A percentile compares a stretch with the other conserved stretches of the same genome.
Evolutionary conservation across 2,888 invertebrate genomes (phyloP).

Genomic region (Harpalus rufipes): DNA sequence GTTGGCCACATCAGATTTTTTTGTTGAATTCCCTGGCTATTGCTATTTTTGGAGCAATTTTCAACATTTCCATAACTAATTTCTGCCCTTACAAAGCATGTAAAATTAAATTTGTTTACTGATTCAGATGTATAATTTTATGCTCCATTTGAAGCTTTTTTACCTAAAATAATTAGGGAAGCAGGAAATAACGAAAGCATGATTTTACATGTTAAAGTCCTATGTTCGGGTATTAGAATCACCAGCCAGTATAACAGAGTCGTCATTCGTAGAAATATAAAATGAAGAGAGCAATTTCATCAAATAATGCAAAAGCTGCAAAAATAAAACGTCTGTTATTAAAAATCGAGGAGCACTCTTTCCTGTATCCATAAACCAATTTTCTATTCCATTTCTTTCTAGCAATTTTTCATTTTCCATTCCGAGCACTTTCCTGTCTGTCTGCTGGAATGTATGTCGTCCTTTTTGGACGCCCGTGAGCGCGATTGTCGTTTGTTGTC

Average conservation of each 20-base stretch:
- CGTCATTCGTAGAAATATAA: background rate
- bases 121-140: no score
- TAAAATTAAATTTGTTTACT: no score
- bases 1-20: no score
- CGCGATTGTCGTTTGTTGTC: slow-evolving; percentile 16
- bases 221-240: no score
- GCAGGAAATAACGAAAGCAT: no score
- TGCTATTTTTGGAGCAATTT: no score
- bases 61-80: no score
- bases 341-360: background rate
- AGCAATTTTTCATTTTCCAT: slow-evolving; percentile 27
- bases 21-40: no score
- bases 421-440: background rate
- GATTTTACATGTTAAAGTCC: no score
- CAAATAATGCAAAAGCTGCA: background rate
- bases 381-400: slow-evolving; percentile 35
- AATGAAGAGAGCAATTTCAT: background rate
- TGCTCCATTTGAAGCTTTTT: no score
- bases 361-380: slow-evolving; percentile 46
- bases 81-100: no score
- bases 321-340: background rate
- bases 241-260: background rate
- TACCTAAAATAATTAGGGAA: no score
- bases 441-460: background rate
- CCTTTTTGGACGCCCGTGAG: background rate